Evolutionary conservation across 2,797 vertebrate species (phyloP), one percentile per base, ranked within the genome.

Genomic region (Poeciliopsis infans): DNA sequence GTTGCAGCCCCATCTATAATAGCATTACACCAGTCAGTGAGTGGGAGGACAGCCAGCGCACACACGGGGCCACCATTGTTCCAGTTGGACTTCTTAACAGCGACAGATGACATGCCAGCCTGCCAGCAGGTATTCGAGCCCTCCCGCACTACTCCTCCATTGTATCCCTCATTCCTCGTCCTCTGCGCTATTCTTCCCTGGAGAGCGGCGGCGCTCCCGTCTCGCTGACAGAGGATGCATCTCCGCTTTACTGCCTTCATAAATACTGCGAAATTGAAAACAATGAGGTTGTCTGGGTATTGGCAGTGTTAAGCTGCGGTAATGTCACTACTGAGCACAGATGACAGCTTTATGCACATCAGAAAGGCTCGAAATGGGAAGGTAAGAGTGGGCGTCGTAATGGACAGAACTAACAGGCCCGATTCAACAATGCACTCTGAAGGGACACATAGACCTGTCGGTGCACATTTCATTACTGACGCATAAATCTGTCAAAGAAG

Each of bases 391-490:
- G 91, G 89, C 53, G 70, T 72, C 73, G 83, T 81, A 91, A 93
- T 90, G 84, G 90, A 91, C 82, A 71, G 80, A 64, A 80, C 88
- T 83, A 91, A 89, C 86, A 43, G 79, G 79, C 64, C 85, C 61
- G 72, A 79, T 87, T 84, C 79, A 84, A 89, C 87, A 87, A 84
- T 49, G 82, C 86, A 83, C 81, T 90, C 85, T 18, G 78, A 88
- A 68, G 87, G 83, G 81, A 80, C 83, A 75, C 75, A 31, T 5
- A 80, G 84, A 80, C 59, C 79, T 74, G 86, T 92, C 91, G 86
- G 90, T 87, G 81, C 83, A 82, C 89, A 83, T 93, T 94, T 94
- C 88, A 93, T 94, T 93, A 93, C 80, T 64, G 85, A 77, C 86
- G 78, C 83, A 90, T 91, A 86, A 89, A 91, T 86, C 89, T 88